phyloP scores from a whole-genome alignment of 2,888 invertebrate genomes.

The Noctua fimbriata region DNA sequence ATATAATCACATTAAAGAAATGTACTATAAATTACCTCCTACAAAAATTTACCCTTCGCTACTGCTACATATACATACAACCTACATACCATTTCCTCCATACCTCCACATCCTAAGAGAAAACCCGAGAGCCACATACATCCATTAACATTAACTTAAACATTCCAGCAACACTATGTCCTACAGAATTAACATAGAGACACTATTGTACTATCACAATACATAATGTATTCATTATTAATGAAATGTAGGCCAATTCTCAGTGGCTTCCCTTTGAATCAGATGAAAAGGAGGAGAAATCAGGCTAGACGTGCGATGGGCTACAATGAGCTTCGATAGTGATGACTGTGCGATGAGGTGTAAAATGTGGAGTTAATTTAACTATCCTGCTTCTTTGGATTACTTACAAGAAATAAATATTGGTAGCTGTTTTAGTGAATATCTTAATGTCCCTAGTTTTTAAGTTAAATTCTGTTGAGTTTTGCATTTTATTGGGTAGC shows the following conservation, averaged over 20 bases:
- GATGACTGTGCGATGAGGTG: neutral
- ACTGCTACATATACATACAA: neutral
- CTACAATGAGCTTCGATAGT: constrained; percentile 52
- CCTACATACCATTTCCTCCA: constrained; percentile 10
- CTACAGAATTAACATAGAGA: constrained; percentile 62
- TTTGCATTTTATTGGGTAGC: too few relatives aligned
- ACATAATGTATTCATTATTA: constrained; percentile 67
- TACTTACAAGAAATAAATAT: neutral
- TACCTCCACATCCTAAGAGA: constrained; percentile 25
- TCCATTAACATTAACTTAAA: constrained; percentile 41
- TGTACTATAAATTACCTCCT: too few relatives aligned
- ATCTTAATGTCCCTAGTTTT: neutral
- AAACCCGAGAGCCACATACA: constrained; percentile 49
- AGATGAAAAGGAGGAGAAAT: constrained; percentile 72
- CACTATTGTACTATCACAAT: constrained; percentile 59
- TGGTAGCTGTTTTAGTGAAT: neutral
- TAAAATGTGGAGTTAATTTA: constrained; percentile 16
- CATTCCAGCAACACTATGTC: constrained; percentile 54
- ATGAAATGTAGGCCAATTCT: constrained; percentile 67
- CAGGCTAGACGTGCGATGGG: constrained; percentile 67
- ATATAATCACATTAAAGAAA: too few relatives aligned
- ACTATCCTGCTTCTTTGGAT: neutral
- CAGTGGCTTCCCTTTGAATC: constrained; percentile 65
- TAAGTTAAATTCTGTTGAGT: neutral
- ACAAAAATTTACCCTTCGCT: too few relatives aligned